A percentile compares a stretch with the other conserved stretches of the same genome.
Evolutionary conservation across 2,113 vertebrate species (phyloP).

Genomic region (Pleuronectes platessa): DNA sequence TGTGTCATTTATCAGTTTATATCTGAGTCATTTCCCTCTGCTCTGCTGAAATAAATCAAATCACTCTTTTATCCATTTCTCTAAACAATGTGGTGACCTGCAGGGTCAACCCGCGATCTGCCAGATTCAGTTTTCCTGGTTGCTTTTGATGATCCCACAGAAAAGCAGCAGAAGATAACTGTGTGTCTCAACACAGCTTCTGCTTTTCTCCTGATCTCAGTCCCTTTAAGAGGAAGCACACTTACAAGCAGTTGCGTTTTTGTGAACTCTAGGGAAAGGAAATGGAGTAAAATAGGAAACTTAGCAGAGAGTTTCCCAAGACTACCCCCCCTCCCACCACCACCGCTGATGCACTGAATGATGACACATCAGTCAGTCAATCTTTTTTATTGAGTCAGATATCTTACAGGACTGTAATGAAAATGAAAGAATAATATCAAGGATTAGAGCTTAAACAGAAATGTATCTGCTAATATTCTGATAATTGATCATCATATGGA

Average conservation of each 20-base stretch:
- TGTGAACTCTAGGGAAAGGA: constrained; percentile 53
- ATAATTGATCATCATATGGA: not conserved
- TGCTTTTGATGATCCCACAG: constrained; percentile 62
- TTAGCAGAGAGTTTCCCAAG: constrained; percentile 60
- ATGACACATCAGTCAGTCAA: constrained; percentile 25
- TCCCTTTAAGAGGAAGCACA: constrained; percentile 61
- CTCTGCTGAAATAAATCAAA: constrained; percentile 14
- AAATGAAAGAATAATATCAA: not conserved
- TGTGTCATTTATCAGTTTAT: constrained; percentile 21
- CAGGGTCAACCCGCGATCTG: constrained; percentile 38
- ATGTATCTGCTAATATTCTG: not conserved
- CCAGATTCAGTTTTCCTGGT: constrained; percentile 40
- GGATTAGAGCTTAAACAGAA: too few species aligned
- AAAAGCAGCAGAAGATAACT: constrained; percentile 35
- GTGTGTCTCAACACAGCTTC: constrained; percentile 41
- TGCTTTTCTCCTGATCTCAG: constrained; percentile 53
- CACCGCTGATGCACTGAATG: not conserved
- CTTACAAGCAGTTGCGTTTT: constrained; percentile 27
- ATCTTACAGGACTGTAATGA: not conserved
- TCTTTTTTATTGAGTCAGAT: constrained; percentile 6
- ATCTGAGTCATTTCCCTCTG: constrained; percentile 29
- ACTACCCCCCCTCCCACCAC: not conserved
- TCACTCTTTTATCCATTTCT: constrained; percentile 21
- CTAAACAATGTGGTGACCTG: constrained; percentile 5
- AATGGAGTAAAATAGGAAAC: constrained; percentile 61